Base-by-base conservation (phyloP, 2,888 invertebrate species). In the Drosophila eohydei region DNA sequence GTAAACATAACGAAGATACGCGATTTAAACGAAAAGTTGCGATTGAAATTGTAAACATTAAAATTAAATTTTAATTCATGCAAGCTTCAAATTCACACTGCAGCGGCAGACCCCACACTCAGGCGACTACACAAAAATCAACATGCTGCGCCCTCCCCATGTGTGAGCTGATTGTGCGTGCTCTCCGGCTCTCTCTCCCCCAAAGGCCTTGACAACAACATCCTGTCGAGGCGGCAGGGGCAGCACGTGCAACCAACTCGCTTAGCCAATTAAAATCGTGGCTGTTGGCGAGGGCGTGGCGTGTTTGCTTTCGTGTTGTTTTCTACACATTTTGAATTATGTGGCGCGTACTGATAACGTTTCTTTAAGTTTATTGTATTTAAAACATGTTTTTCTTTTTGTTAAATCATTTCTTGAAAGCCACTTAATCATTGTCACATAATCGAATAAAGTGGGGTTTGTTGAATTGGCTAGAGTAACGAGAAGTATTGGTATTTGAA, bases 341-440 rank as follows among this genome's bases (percentile, higher is more conserved):
- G 84, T 88, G 84, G 84, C 88, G 55, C 69, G 89, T 77, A 85
- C 84, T 85, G 84, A 88, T 73, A 81, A 64, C 41, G 46, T 62
- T 67, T 81, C 62, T 41, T 71, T 83, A 63, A 72, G 57, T 68
- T 76, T 57, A 69, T 64, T 76, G 70, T 79, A 60, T 72, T 74
- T 62, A 38, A 65, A 69, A 59, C 40, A 56, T 16, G 62, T 65
- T 74, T 63, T 43, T 54, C 46, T 59, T 62, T 64, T 67, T 44
- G 30, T 56, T 54, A 38, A 54, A 67, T 44, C 28, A 40, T 38
- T 60, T 80, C 63, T 67, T 58, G 43, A 74, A 68, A 80, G 84
- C 86, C 88, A 84, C 88, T 77, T 73, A 48, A 69, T 74, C 64
- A 76, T 71, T 69, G 71, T 69, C 69, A 67, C 51, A 57, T 66